These are phyloP conservation scores for Lycaon pictus DNA, from an alignment of 2,113 vertebrate genomes.

Conservation along the genomic window DNA sequence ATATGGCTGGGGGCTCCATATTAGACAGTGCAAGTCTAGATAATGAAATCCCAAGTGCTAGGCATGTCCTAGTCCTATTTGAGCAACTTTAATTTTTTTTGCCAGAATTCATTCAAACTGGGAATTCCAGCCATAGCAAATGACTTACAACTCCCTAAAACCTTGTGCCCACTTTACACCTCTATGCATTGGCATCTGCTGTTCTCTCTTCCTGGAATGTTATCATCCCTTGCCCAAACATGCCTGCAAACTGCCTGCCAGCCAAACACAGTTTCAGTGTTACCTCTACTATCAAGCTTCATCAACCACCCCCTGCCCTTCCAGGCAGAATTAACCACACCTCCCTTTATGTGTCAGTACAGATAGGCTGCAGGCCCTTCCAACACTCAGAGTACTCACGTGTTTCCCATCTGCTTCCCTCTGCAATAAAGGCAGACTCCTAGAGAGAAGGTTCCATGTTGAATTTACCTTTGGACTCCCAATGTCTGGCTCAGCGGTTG, in stretches of 20 bases:
- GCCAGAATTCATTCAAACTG: slow-evolving; percentile 28
- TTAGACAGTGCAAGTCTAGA: neutral
- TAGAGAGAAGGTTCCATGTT: neutral
- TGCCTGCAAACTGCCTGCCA: neutral
- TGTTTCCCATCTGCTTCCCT: neutral
- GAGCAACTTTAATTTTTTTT: neutral
- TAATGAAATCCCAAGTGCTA: neutral
- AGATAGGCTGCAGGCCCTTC: neutral
- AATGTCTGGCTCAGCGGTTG: neutral
- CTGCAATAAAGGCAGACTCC: neutral
- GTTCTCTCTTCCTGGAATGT: slow-evolving; percentile 49
- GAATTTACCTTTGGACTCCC: neutral
- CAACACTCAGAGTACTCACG: fast-evolving
- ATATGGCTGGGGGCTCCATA: neutral
- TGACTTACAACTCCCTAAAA: slow-evolving; percentile 29
- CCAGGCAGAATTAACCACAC: neutral
- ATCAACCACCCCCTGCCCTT: neutral
- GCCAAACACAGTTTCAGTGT: neutral
- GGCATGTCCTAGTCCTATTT: neutral
- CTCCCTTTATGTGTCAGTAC: neutral
- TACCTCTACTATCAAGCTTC: neutral
- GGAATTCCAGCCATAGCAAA: slow-evolving; percentile 40
- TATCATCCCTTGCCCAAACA: slow-evolving; percentile 67
- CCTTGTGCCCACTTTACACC: slow-evolving; percentile 1
- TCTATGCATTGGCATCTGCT: neutral